Conservation (phyloP, 1,140 invertebrate genomes). For the Galleria mellonella region DNA sequence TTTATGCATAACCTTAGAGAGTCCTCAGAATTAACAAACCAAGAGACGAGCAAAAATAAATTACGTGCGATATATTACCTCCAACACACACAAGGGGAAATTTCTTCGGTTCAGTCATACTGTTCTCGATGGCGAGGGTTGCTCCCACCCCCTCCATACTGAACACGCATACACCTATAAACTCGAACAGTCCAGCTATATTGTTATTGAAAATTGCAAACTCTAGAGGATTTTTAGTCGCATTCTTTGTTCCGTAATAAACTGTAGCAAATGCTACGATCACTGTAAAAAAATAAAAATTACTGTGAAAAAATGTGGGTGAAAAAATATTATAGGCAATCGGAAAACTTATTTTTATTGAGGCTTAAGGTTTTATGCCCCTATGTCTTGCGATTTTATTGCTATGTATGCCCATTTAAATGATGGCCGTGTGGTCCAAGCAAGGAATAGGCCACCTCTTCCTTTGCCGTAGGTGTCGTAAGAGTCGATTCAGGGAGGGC, state of each 20-base stretch:
- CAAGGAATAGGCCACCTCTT: too few relatives aligned
- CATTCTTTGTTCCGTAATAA: constrained; percentile 17
- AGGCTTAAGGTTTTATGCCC: too few relatives aligned
- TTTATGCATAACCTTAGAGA: too few relatives aligned
- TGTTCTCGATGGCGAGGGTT: constrained; percentile 37
- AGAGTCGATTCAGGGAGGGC: too few relatives aligned
- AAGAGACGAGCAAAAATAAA: too few relatives aligned
- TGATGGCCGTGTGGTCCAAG: too few relatives aligned
- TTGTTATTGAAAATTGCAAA: constrained; percentile 17
- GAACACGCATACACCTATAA: constrained; percentile 34
- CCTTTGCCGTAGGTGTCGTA: too few relatives aligned
- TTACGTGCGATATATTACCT: constrained; percentile 14
- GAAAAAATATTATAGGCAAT: too few relatives aligned
- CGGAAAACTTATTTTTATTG: too few relatives aligned
- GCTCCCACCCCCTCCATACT: constrained; percentile 40
- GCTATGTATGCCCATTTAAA: too few relatives aligned
- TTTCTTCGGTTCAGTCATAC: constrained; percentile 36
- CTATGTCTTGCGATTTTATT: too few relatives aligned
- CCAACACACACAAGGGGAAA: constrained; percentile 21
- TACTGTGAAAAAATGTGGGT: background rate
- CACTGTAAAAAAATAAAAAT: constrained; percentile 1
- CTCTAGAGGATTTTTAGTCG: constrained; percentile 8
- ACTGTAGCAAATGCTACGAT: constrained; percentile 21
- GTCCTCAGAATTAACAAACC: too few relatives aligned
- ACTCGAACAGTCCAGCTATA: constrained; percentile 27